These are phyloP conservation scores for Amphilophus citrinellus DNA, from an alignment of 2,113 vertebrate genomes.

Conservation along the genomic window DNA sequence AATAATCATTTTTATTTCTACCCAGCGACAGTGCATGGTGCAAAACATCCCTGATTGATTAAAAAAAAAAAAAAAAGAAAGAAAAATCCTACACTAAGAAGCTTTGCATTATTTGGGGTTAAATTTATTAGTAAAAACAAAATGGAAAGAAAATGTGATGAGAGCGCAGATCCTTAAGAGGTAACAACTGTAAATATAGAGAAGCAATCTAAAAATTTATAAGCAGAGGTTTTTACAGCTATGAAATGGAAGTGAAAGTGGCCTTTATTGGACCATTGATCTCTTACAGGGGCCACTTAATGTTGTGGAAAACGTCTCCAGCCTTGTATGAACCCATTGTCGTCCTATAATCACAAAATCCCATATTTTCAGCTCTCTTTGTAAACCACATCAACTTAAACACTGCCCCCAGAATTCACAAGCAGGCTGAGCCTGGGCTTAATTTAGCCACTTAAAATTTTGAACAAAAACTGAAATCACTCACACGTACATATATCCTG, in stretches of 20 bases:
- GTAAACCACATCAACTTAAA: neutral
- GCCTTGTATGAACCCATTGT: neutral
- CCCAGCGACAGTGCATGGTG: constrained; percentile 78
- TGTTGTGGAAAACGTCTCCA: neutral
- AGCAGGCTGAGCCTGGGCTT: constrained; percentile 2
- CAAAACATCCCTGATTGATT: constrained; percentile 81
- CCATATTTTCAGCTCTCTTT: constrained; percentile 3
- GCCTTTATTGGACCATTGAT: constrained; percentile 26
- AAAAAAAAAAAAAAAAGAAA: constrained; percentile 22
- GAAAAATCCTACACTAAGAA: constrained; percentile 54
- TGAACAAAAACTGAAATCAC: neutral
- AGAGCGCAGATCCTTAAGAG: constrained; percentile 44
- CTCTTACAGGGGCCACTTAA: constrained; percentile 5
- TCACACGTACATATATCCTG: constrained; percentile 4
- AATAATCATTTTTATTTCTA: constrained; percentile 66
- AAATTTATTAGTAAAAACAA: constrained; percentile 64
- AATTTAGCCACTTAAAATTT: neutral
- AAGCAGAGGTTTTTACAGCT: constrained; percentile 72
- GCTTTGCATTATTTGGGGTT: constrained; percentile 59
- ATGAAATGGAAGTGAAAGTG: constrained; percentile 44
- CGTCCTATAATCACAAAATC: constrained; percentile 16
- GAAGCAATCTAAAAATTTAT: constrained; percentile 14
- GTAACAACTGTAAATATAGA: constrained; percentile 50
- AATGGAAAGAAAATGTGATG: constrained; percentile 22
- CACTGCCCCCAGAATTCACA: neutral